Evolutionary conservation across 2,113 vertebrate genomes (phyloP).

Genomic region (Ammodytes marinus): DNA sequence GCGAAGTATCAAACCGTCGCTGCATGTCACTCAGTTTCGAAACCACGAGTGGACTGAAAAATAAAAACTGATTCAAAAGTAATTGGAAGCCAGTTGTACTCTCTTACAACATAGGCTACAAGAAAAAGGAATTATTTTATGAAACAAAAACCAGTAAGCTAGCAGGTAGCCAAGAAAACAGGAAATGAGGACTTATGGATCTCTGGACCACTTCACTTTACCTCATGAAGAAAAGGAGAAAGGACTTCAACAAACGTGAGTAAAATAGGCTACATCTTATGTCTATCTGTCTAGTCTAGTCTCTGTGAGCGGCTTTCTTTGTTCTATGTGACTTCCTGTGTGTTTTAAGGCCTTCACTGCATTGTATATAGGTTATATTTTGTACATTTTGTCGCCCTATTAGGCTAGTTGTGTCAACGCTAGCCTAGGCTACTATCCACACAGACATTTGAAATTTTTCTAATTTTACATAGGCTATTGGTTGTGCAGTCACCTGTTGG

Average conservation of each 20-base stretch:
- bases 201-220: not conserved
- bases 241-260: not conserved
- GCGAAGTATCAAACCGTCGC: not conserved
- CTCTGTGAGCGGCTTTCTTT: not conserved
- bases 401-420: no score
- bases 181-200: no score
- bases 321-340: not conserved
- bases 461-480: not conserved
- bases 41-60: not conserved
- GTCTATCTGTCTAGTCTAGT: not conserved
- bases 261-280: not conserved
- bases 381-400: no score
- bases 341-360: not conserved
- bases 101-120: not conserved
- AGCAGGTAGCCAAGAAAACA: not conserved
- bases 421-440: not conserved
- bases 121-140: not conserved
- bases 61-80: not conserved
- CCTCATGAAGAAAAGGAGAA: no score
- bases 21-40: not conserved
- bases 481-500: constrained; percentile 13
- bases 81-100: not conserved
- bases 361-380: not conserved
- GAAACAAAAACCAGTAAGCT: not conserved
- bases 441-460: not conserved